A percentile compares a stretch with the other conserved stretches of the same genome.
Evolutionary conservation across 2,797 vertebrate genomes (phyloP).

Genomic region (Tapera naevia): DNA sequence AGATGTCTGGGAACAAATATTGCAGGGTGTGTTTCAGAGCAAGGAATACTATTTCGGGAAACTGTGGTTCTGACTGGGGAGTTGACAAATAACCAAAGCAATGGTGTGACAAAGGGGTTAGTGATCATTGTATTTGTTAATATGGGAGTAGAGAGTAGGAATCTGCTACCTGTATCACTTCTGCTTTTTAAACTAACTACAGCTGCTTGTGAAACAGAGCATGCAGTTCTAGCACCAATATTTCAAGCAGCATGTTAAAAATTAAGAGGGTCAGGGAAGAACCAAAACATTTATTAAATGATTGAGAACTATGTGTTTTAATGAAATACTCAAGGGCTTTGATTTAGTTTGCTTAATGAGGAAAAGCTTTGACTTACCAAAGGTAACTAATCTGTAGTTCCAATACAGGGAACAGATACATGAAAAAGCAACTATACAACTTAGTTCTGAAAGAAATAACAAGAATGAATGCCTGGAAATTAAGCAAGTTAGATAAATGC

Average conservation of each 20-base stretch:
- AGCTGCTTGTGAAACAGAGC: background rate
- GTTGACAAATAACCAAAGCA: background rate
- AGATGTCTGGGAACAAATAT: background rate
- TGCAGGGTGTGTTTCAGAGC: conserved; percentile 23
- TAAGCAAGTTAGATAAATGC: background rate
- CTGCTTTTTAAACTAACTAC: background rate
- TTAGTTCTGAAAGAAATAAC: background rate
- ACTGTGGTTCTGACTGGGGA: background rate
- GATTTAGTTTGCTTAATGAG: conserved; percentile 15
- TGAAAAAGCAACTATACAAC: background rate
- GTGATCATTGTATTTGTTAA: background rate
- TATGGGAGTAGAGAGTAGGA: background rate
- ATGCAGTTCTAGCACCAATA: background rate
- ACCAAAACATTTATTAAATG: background rate
- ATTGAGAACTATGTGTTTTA: background rate
- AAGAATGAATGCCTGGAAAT: background rate
- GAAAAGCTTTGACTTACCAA: conserved; percentile 16
- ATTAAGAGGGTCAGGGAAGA: background rate
- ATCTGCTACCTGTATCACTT: background rate
- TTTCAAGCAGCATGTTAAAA: conserved; percentile 26
- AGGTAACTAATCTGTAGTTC: background rate
- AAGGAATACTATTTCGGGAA: conserved; percentile 22
- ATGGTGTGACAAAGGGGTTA: background rate
- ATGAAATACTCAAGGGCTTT: background rate
- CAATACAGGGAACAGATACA: background rate